Evolutionary conservation across 2,888 invertebrate species (phyloP).

Genomic region (Erebia palarica): DNA sequence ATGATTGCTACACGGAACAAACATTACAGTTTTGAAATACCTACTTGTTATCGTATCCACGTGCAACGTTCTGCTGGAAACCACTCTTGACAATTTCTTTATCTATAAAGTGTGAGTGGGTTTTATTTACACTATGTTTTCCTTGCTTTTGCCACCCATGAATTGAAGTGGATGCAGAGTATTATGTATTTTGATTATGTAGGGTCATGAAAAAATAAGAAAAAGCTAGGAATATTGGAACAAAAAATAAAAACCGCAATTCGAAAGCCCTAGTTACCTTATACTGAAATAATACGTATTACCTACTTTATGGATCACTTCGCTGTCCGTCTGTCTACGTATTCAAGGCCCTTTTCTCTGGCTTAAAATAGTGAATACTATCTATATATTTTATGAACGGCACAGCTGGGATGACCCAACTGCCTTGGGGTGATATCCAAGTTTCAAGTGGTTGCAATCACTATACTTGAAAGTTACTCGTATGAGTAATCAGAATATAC

Average conservation of each 20-base stretch:
- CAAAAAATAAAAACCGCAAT: too few relatives aligned
- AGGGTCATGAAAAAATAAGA: neutral
- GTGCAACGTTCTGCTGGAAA: neutral
- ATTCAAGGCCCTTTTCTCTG: too few relatives aligned
- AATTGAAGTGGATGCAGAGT: neutral
- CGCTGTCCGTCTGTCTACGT: too few relatives aligned
- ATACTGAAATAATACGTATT: too few relatives aligned
- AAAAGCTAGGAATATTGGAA: neutral
- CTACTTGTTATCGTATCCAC: neutral
- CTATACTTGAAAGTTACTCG: neutral
- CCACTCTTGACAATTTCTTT: neutral
- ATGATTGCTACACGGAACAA: too few relatives aligned
- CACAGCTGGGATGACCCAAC: neutral
- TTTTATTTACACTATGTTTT: neutral
- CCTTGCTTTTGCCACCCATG: neutral
- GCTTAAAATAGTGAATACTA: too few relatives aligned
- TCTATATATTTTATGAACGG: too few relatives aligned
- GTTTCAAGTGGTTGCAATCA: conserved; percentile 14
- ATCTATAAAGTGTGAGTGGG: neutral
- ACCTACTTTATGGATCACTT: too few relatives aligned
- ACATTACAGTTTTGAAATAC: too few relatives aligned
- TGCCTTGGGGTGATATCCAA: conserved; percentile 1
- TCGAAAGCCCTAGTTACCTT: too few relatives aligned
- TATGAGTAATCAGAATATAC: conserved; percentile 43
- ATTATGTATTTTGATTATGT: neutral